Base-by-base conservation (phyloP, 2,888 invertebrate species). In the Malthinus flaveolus region DNA sequence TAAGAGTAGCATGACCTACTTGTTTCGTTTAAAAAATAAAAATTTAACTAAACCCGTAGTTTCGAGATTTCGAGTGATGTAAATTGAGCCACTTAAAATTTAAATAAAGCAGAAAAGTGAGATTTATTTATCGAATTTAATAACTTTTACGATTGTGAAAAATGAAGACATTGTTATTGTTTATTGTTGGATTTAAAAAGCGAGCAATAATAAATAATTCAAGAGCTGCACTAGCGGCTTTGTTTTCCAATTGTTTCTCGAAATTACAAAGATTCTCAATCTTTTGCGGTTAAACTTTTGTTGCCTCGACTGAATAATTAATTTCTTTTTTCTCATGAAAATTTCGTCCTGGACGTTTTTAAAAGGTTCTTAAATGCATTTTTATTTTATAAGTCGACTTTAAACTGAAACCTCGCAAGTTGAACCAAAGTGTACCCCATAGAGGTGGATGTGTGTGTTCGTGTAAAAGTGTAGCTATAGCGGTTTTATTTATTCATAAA, bases 231-330 rank as follows among this genome's bases (percentile, higher is more conserved):
- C 54, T 54, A 54, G 37, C 47, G 46, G 12, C 33, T 31, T 39
- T 47, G 54, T 35, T 32, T 47, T 48, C 47, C 47, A 39, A 54
- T 54, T 54, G 54, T 48, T 48, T 42, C 47, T 47, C 32, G 13
- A 39, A 54, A 54, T 47, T 54, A 54, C 54, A 39, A 52, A 48
- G 54, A 54, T 54, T 47, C 23, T 54, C 54, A 46, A 54, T 54
- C 54, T 54, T 54, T 32, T 31, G 47, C 47, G n/a, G n/a, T 32
- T 39, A 47, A 54, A 47, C 39, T 47, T 47, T 54, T 54, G 48
- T 54, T 54, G 47, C 54, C 54, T 31, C 37, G 36, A 47, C 39
- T 54, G 54, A 54, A 54, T 54, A 54, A 54, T 54, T 54, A 54
- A 54, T 54, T 47, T 47, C 32, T 37, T 39, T 33, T 47, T 36